Evolutionary conservation across 2,888 invertebrate species (phyloP).

Genomic region (Eupithecia vulgata): DNA sequence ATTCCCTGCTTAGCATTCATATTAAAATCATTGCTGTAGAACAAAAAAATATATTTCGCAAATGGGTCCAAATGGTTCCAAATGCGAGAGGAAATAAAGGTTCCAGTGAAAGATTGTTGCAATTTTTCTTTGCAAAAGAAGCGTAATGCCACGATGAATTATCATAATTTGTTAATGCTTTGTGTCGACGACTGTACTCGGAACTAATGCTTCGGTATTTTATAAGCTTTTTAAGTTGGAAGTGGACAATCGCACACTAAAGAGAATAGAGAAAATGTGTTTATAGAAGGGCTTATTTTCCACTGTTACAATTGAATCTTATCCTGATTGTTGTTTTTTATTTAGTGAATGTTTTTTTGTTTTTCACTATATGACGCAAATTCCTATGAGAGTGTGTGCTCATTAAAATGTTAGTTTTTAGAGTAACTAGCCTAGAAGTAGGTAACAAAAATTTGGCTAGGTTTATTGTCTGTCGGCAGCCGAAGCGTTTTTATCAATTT

Average conservation of each 20-base stretch:
- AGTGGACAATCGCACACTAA: slow-evolving; percentile 4
- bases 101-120: slow-evolving; percentile 56
- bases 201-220: slow-evolving; percentile 12
- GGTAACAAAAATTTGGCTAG: too few species aligned
- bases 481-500: too few species aligned
- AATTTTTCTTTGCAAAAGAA: slow-evolving; percentile 59
- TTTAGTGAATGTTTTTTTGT: not conserved
- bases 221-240: slow-evolving; percentile 7
- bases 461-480: too few species aligned
- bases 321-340: not conserved
- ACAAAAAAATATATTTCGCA: slow-evolving; percentile 23
- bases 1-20: not conserved
- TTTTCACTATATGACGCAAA: not conserved
- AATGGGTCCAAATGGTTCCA: slow-evolving; percentile 16
- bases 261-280: slow-evolving; percentile 1
- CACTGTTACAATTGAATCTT: not conserved
- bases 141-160: slow-evolving; percentile 57
- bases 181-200: slow-evolving; percentile 44
- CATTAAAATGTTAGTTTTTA: too few species aligned
- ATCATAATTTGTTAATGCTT: slow-evolving; percentile 64
- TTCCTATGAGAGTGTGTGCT: not conserved
- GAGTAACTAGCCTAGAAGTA: not conserved
- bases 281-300: not conserved
- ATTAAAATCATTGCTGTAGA: slow-evolving; percentile 13
- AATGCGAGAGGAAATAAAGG: slow-evolving; percentile 47